Conservation (phyloP, 2,797 vertebrate species). For the Halcyon leucocephala region DNA sequence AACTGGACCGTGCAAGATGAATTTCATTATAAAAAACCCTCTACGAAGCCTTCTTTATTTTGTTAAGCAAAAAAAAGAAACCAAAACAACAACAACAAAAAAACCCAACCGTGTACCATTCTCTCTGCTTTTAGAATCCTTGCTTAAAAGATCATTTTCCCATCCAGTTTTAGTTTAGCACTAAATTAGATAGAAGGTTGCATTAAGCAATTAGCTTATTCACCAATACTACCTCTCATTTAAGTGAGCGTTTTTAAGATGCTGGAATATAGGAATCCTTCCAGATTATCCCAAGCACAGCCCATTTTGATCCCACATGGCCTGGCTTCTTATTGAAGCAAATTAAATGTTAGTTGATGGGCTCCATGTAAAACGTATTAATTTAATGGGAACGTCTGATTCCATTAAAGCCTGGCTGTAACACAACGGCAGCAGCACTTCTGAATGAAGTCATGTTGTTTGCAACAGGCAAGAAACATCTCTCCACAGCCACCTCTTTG, state of each 20-base stretch:
- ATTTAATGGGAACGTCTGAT: conserved; percentile 69
- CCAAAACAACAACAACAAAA: no score
- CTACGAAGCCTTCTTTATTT: not conserved
- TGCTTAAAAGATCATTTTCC: not conserved
- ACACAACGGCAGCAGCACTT: not conserved
- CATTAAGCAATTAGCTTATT: not conserved
- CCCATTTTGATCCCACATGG: not conserved
- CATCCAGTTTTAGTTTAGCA: not conserved
- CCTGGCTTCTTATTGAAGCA: conserved; percentile 21
- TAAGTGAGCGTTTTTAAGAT: not conserved
- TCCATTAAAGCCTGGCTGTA: conserved; percentile 75
- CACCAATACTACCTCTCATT: not conserved
- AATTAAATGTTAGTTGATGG: conserved; percentile 79
- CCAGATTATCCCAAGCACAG: not conserved
- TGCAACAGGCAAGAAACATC: not conserved
- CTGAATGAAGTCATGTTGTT: not conserved
- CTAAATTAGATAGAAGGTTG: not conserved
- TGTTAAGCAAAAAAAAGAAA: no score
- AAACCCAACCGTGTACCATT: not conserved
- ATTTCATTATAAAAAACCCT: not conserved
- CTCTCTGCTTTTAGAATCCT: not conserved
- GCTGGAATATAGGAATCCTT: not conserved
- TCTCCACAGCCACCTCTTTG: not conserved
- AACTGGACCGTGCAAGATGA: not conserved
- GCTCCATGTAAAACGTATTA: conserved; percentile 69